These are phyloP conservation scores for Erynnis tages DNA, from an alignment of 2,888 invertebrate species.

Conservation along the genomic window DNA sequence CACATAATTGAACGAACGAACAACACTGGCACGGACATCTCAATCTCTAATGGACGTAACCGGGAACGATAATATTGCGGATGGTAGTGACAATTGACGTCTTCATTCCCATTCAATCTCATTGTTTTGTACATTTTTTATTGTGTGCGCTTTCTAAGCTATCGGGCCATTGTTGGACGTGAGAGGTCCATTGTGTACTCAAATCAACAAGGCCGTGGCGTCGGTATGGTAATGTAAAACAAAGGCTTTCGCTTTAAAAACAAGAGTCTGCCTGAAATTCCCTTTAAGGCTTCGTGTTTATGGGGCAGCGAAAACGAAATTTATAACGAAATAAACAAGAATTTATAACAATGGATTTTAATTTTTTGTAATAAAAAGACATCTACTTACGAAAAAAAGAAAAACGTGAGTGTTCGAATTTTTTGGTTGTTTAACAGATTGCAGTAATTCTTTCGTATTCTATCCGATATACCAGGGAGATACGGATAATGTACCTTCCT, in stretches of 20 bases:
- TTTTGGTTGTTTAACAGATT: too few species aligned
- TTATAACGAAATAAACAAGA: neutral
- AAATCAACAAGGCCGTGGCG: conserved; percentile 59
- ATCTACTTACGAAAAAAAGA: too few species aligned
- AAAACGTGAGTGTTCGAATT: too few species aligned
- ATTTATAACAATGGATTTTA: too few species aligned
- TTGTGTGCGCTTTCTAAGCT: conserved; percentile 70
- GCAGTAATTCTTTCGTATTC: too few species aligned
- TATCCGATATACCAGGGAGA: too few species aligned
- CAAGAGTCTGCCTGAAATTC: conserved; percentile 47
- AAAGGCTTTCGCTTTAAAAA: conserved; percentile 65
- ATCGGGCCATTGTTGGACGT: conserved; percentile 62
- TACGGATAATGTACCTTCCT: too few species aligned
- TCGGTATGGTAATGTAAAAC: conserved; percentile 61
- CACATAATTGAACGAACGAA: too few species aligned
- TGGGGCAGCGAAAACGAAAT: conserved; percentile 35
- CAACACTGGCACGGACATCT: neutral
- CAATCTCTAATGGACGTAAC: neutral
- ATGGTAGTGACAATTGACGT: conserved; percentile 16
- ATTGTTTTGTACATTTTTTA: conserved; percentile 68
- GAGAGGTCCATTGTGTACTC: conserved; percentile 64
- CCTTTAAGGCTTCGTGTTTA: conserved; percentile 43
- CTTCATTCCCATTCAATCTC: conserved; percentile 59
- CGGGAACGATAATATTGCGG: conserved; percentile 12
- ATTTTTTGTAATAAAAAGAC: too few species aligned